Evolutionary conservation across 2,113 vertebrate species (phyloP).

Genomic region (Mobula hypostoma): DNA sequence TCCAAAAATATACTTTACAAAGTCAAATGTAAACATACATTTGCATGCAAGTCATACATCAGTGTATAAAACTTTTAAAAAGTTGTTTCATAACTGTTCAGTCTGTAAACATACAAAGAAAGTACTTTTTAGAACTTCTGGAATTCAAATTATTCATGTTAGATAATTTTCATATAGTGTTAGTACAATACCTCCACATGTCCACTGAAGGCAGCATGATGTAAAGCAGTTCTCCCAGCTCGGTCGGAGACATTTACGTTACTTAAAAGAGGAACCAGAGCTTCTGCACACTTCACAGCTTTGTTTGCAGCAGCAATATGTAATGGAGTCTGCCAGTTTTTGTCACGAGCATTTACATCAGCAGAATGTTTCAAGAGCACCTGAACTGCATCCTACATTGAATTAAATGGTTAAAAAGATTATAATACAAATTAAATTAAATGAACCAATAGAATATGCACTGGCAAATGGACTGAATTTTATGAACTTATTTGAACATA

Average conservation of each 20-base stretch:
- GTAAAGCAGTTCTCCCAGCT: conserved; percentile 87
- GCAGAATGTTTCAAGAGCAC: conserved; percentile 94
- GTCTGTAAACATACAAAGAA: not conserved
- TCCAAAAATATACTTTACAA: not conserved
- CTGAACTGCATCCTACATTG: conserved; percentile 86
- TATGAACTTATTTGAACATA: conserved; percentile 10
- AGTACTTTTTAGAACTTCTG: not conserved
- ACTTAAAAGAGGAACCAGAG: conserved; percentile 86
- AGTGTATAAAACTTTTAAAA: too few relatives aligned
- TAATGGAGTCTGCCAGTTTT: conserved; percentile 97
- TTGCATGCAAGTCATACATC: too few relatives aligned
- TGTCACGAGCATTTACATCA: conserved; percentile 93
- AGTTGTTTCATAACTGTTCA: too few relatives aligned
- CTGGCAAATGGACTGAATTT: conserved; percentile 7
- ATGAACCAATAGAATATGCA: not conserved
- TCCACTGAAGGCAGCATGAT: conserved; percentile 94
- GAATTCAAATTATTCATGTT: not conserved
- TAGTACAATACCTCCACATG: conserved; percentile 74
- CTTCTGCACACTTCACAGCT: conserved; percentile 92
- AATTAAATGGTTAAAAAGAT: conserved; percentile 26
- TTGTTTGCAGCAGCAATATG: conserved; percentile 95
- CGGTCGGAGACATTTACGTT: conserved; percentile 94
- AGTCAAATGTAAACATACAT: not conserved
- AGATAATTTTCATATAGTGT: not conserved
- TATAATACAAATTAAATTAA: not conserved